Evolutionary conservation across 2,888 invertebrate genomes (phyloP), one percentile per base, ranked within the genome.

Genomic region (Agelastica alni): DNA sequence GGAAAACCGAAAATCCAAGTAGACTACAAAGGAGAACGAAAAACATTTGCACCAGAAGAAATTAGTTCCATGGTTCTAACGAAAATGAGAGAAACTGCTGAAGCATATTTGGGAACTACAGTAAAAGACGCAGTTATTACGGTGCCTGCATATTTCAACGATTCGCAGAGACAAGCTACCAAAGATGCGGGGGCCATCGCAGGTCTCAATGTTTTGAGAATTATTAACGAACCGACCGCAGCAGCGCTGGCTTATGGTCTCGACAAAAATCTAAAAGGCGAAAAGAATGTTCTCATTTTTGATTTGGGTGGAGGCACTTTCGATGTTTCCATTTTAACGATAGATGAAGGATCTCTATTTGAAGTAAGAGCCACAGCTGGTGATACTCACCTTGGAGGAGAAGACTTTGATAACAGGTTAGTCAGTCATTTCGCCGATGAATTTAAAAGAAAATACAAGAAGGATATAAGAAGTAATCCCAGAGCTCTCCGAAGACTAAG

Each of bases 281-380:
- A 67, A 42, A 59, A 41, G 20, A 66, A 67, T 67, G 84, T 86
- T 85, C 87, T 13, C 77, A 85, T 86, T 61, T 86, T 85, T 70
- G 85, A 86, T 69, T 77, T 86, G 53, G 85, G 85, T 10, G 78
- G 78, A 36, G 80, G 80, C 45, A 90, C 90, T 17, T 92, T 92
- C 75, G 92, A 92, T 77, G 91, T 92, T 1, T 91, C 91, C 43
- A 85, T 92, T 57, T 78, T 93, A 37, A 88, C 89, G 43, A 91
- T 92, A 71, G 90, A 89, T 70, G 90, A 91, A 75, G 79, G 80
- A 39, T 89, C 90, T 10, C 90, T 92, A 73, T 91, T 92, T 77
- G 91, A 92, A 2, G 92, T 91, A 3, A 87, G 85, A 72, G 81
- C 92, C 0, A 93, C 91, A 2, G 89, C 90, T 22, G 91, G 91